phyloP scores from a whole-genome alignment of 2,797 vertebrate genomes.

The Pseudotriccus pelzelni region DNA sequence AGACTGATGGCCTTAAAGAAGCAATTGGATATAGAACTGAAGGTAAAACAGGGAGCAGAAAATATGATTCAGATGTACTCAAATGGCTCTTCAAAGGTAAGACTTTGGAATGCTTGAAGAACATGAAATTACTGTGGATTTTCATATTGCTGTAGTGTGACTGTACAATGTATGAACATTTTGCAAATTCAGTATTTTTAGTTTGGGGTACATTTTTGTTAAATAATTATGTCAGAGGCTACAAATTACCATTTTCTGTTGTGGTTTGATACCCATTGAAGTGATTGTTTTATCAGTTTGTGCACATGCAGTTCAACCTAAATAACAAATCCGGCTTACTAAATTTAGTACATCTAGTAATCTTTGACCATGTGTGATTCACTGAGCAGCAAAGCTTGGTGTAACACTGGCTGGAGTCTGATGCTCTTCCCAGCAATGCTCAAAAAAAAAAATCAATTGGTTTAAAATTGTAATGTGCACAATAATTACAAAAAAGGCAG shows the following conservation, averaged over 20 bases:
- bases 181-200: background rate
- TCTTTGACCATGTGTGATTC: slow-evolving; percentile 5
- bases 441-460: background rate
- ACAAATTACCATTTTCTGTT: background rate
- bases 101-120: slow-evolving; percentile 28
- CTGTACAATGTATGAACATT: background rate
- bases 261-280: background rate
- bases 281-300: background rate
- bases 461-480: background rate
- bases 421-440: background rate
- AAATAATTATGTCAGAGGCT: background rate
- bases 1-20: slow-evolving; percentile 91
- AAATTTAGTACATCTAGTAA: slow-evolving; percentile 49
- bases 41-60: slow-evolving; percentile 97
- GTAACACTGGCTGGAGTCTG: background rate
- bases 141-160: background rate
- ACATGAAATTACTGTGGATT: background rate
- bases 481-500: background rate
- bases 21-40: slow-evolving; percentile 95
- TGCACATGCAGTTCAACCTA: background rate
- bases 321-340: slow-evolving; percentile 44
- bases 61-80: slow-evolving; percentile 99
- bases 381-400: background rate
- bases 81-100: slow-evolving; percentile 94
- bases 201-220: background rate